Evolutionary conservation across 2,888 invertebrate genomes (phyloP), one percentile per base, ranked within the genome.

Genomic region (Empis livida): DNA sequence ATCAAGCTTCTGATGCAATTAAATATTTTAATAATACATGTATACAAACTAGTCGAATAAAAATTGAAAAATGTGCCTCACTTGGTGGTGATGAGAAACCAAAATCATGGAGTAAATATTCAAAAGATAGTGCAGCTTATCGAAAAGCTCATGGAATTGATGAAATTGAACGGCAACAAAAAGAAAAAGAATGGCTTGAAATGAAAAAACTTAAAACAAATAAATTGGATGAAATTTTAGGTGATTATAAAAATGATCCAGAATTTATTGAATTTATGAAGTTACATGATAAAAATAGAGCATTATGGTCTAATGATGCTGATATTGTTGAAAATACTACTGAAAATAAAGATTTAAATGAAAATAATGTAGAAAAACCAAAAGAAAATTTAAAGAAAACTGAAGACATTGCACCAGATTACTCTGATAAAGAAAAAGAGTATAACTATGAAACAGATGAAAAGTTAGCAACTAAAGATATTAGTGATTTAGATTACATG

Each of bases 41-140:
- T 62, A 79, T 97, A 45, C 84, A 85, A 55, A 86, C 91, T 2
- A 80, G 79, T 59, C 83, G 78, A 71, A 84, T 97, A 51, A 73
- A 75, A 56, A 90, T 95, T 1, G 80, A 90, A 64, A 64, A 72
- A 3, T 87, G 86, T 63, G 76, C 79, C 3, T 71, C 76, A 45
- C 70, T 87, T 56, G 85, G 85, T 57, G 75, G 72, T 27, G 79
- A 79, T 61, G 62, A 76, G 39, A 94, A 94, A 65, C 89, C 92
- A 2, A 79, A 87, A 67, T 79, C 94, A 0, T 94, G 94, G 93
- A 95, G 93, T 65, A 93, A 92, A 72, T 84, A 94, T 72, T 79
- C 92, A 1, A 65, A 77, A 35, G 90, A 90, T 50, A 88, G 84
- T 63, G 77, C 79, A 49, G 77, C 78, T 2, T 78, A 75, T 58